Percentiles rank a stretch among this genome's conserved stretches.
Conservation (phyloP, 2,888 invertebrate species). For the Himalopsyche anomala region DNA sequence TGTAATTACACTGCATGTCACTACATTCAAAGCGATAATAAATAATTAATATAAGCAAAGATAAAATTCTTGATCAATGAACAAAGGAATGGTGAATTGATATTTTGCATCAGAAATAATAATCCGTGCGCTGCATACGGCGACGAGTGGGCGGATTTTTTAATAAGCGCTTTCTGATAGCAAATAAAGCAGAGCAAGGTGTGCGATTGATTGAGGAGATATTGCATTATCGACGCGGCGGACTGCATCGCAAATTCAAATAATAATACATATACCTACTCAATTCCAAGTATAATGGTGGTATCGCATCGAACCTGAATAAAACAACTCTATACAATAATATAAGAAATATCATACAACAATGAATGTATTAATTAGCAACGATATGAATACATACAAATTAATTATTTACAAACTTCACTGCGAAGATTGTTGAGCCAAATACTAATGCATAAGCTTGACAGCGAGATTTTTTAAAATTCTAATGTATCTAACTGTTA, state of each 20-base stretch:
- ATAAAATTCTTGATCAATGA: neutral
- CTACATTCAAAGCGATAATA: too few species aligned
- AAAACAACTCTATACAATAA: too few species aligned
- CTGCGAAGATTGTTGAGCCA: too few species aligned
- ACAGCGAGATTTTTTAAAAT: too few species aligned
- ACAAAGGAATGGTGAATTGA: neutral
- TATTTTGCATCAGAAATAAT: neutral
- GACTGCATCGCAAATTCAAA: neutral
- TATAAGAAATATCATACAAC: too few species aligned
- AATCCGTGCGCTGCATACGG: neutral
- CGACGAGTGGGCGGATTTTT: slow-evolving; percentile 1
- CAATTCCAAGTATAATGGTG: neutral
- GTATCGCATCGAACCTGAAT: neutral
- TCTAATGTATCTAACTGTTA: too few species aligned
- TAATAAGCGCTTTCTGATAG: neutral
- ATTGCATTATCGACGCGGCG: neutral
- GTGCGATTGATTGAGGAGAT: slow-evolving; percentile 30
- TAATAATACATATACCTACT: neutral
- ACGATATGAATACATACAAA: too few species aligned
- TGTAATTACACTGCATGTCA: too few species aligned
- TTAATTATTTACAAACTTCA: too few species aligned
- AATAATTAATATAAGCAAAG: too few species aligned
- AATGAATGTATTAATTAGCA: too few species aligned
- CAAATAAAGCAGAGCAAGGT: neutral
- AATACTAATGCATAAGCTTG: too few species aligned